phyloP scores from a whole-genome alignment of 1,140 invertebrate species.

The Euwallacea similis region DNA sequence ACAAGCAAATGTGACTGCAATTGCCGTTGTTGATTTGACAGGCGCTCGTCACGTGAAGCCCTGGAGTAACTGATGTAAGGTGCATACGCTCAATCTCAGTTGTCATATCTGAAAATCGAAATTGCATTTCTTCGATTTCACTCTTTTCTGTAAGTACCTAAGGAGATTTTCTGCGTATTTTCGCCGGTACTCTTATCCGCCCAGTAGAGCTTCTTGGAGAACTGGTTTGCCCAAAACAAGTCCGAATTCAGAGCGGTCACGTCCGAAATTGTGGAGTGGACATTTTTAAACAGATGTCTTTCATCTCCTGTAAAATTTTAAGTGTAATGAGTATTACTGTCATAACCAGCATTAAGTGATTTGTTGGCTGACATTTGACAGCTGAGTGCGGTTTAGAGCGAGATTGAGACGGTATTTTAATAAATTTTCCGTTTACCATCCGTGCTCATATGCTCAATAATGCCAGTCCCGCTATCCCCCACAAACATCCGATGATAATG shows the following conservation, averaged over 20 bases:
- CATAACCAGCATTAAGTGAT: too few species aligned
- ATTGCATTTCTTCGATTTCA: background rate
- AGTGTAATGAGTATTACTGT: too few species aligned
- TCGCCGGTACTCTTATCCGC: conserved; percentile 56
- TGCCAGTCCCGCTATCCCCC: conserved; percentile 58
- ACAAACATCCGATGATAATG: conserved; percentile 58
- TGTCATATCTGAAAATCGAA: conserved; percentile 40
- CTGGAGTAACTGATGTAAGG: conserved; percentile 41
- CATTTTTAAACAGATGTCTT: conserved; percentile 53
- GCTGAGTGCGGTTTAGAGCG: too few species aligned
- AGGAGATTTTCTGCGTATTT: conserved; percentile 51
- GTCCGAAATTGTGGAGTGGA: conserved; percentile 56
- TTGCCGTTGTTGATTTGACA: conserved; percentile 67
- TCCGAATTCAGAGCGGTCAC: conserved; percentile 61
- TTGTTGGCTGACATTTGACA: too few species aligned
- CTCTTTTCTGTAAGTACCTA: conserved; percentile 40
- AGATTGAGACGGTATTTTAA: too few species aligned
- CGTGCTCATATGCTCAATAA: conserved; percentile 59
- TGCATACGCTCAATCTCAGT: conserved; percentile 44
- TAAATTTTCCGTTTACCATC: conserved; percentile 57
- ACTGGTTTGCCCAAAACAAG: conserved; percentile 64
- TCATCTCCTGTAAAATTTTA: conserved; percentile 44
- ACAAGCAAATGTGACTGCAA: conserved; percentile 74
- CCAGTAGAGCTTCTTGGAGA: conserved; percentile 61
- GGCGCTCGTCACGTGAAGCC: conserved; percentile 54